Evolutionary conservation across 2,113 vertebrate species (phyloP).

Genomic region (Pogonocichla stellata): DNA sequence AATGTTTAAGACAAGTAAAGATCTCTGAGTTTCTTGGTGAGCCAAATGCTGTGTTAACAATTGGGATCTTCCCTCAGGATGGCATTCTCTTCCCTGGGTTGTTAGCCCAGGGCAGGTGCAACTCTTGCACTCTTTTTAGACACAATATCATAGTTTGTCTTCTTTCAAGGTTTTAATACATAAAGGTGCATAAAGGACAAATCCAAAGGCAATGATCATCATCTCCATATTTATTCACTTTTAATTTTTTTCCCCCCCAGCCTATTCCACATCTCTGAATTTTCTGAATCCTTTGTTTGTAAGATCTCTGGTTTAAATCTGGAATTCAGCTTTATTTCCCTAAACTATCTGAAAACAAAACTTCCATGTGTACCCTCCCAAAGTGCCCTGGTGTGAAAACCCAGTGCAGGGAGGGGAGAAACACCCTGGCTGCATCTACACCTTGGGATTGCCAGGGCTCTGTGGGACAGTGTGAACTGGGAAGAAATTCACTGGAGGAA

Average conservation of each 20-base stretch:
- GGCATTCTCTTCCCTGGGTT: not conserved
- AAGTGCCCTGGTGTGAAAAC: not conserved
- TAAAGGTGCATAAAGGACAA: not conserved
- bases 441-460: not conserved
- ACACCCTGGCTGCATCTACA: not conserved
- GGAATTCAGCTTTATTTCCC: not conserved
- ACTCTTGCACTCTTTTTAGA: not conserved
- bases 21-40: constrained; percentile 15
- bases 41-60: constrained; percentile 18
- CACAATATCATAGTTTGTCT: not conserved
- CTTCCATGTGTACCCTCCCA: rapidly evolving
- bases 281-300: not conserved
- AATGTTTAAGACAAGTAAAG: constrained; percentile 29
- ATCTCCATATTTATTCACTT: not conserved
- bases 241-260: not conserved
- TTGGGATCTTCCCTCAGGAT: constrained; percentile 24
- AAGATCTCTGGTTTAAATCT: not conserved
- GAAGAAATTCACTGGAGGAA: not conserved
- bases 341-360: not conserved
- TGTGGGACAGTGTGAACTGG: rapidly evolving
- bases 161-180: not conserved
- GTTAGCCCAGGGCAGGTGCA: not conserved
- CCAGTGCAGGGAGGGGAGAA: not conserved
- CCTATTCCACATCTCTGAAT: not conserved
- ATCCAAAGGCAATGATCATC: not conserved